Conservation (phyloP, 2,888 invertebrate genomes). For the Willowsia nigromaculata region DNA sequence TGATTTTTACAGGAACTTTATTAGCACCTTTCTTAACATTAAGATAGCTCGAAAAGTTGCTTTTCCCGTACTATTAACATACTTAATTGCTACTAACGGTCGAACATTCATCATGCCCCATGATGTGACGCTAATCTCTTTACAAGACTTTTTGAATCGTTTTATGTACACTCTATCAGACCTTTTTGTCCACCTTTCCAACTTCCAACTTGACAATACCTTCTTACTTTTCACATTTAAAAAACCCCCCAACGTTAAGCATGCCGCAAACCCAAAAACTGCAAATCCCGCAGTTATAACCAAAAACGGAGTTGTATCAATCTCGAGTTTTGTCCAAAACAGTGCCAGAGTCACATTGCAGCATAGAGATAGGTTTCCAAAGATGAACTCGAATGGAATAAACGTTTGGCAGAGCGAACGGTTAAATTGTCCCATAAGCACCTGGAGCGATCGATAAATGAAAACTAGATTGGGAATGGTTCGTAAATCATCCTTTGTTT, state of each 20-base stretch:
- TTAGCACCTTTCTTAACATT: constrained; percentile 42
- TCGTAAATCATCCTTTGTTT: not conserved
- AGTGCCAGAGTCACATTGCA: constrained; percentile 36
- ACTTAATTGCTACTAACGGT: constrained; percentile 6
- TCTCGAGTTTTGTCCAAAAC: constrained; percentile 1
- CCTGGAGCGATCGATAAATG: not conserved
- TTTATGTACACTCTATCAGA: constrained; percentile 26
- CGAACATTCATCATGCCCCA: not conserved
- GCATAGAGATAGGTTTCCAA: constrained; percentile 40
- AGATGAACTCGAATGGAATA: constrained; percentile 42
- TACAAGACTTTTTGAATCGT: constrained; percentile 45
- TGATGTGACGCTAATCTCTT: not conserved
- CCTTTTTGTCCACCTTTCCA: not conserved
- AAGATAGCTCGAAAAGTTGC: constrained; percentile 46
- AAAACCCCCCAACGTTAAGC: constrained; percentile 4
- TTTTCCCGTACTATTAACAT: constrained; percentile 42
- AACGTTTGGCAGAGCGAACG: not conserved
- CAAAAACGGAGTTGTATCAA: constrained; percentile 9
- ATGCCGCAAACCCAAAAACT: not conserved
- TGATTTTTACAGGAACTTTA: not conserved
- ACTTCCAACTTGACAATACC: constrained; percentile 27
- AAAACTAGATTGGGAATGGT: not conserved
- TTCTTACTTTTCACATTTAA: not conserved
- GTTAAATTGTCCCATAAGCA: not conserved
- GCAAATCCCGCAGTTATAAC: not conserved